These are phyloP conservation scores for Halichoeres trimaculatus DNA, from an alignment of 2,113 vertebrate species.

Conservation along the genomic window DNA sequence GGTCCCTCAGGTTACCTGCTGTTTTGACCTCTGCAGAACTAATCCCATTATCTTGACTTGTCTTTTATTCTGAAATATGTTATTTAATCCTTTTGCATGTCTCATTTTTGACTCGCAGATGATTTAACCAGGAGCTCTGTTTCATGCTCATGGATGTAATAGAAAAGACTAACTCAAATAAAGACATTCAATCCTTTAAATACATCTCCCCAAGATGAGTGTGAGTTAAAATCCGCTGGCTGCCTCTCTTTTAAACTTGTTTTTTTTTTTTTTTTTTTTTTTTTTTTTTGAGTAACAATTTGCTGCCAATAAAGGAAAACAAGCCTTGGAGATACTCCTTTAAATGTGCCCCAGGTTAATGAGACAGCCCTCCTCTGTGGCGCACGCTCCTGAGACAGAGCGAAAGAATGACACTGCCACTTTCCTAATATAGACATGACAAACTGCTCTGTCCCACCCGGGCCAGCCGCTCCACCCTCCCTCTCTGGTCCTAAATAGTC, in stretches of 20 bases:
- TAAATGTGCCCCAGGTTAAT: conserved; percentile 41
- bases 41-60: neutral
- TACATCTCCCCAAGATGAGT: no score
- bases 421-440: conserved; percentile 91
- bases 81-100: neutral
- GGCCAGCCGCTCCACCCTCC: conserved; percentile 38
- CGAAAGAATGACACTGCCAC: conserved; percentile 82
- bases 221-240: no score
- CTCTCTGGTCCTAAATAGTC: conserved; percentile 60
- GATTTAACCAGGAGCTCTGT: neutral
- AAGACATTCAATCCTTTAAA: no score
- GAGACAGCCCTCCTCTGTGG: conserved; percentile 2
- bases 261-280: no score
- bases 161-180: no score
- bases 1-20: neutral
- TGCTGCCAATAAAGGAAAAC: neutral
- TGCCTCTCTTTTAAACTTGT: no score
- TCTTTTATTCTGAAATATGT: neutral
- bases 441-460: conserved; percentile 72
- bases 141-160: neutral
- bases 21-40: neutral
- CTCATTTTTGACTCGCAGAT: neutral
- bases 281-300: neutral
- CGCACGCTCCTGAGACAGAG: conserved; percentile 50
- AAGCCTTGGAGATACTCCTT: conserved; percentile 9